Percentiles rank a stretch among this genome's conserved stretches.
Evolutionary conservation across 2,888 invertebrate genomes (phyloP).

Genomic region (Rhingia rostrata): DNA sequence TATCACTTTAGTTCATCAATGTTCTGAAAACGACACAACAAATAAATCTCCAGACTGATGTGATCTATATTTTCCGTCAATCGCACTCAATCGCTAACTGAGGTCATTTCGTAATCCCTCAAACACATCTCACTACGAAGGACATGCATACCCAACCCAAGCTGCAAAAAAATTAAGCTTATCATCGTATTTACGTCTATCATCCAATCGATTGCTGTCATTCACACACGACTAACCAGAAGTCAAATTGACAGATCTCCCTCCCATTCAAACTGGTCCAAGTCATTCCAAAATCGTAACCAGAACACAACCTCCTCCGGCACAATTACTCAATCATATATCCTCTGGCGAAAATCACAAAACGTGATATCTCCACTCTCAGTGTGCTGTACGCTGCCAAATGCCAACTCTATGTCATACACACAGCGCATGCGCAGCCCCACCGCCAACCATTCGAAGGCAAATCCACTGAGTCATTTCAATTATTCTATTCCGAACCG

Average conservation of each 20-base stretch:
- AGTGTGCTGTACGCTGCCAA: slow-evolving; percentile 7
- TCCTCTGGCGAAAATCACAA: slow-evolving; percentile 44
- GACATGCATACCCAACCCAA: background rate
- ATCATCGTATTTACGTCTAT: slow-evolving; percentile 25
- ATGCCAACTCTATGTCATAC: slow-evolving; percentile 47
- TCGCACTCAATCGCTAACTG: background rate
- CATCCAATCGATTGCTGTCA: slow-evolving; percentile 41
- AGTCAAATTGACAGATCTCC: slow-evolving; percentile 64
- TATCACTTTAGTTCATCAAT: no score
- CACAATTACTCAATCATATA: slow-evolving; percentile 65
- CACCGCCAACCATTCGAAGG: slow-evolving; percentile 45
- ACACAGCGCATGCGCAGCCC: background rate
- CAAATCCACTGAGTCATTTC: slow-evolving; percentile 69
- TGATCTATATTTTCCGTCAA: background rate
- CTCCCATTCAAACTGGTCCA: slow-evolving; percentile 32
- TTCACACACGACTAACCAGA: slow-evolving; percentile 55
- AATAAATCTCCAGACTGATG: no score
- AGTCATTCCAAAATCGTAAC: slow-evolving; percentile 27
- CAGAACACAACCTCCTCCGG: slow-evolving; percentile 44
- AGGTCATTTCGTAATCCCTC: background rate
- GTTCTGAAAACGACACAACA: no score
- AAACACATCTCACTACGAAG: slow-evolving; percentile 22
- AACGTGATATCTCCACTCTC: slow-evolving; percentile 58
- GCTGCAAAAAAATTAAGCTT: slow-evolving; percentile 21
- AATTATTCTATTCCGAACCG: slow-evolving; percentile 69